Conservation (phyloP, 2,113 vertebrate species). For the Pao palembangensis region DNA sequence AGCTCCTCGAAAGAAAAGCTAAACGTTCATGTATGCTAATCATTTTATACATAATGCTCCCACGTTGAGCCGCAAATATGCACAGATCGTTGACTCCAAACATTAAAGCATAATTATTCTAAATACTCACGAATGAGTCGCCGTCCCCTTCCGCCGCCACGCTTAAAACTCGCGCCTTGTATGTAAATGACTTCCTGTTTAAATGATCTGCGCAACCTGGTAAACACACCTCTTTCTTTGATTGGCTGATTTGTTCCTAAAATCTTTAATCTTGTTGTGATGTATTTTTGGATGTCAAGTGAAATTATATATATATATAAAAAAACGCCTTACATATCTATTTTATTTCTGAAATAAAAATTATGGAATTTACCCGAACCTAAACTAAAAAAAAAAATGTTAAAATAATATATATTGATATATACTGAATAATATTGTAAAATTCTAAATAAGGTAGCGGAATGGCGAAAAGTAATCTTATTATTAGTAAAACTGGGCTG, state of each 20-base stretch:
- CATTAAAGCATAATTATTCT: not conserved
- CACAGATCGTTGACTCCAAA: too few relatives aligned
- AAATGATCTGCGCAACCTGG: slow-evolving; percentile 35
- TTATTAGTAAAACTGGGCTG: slow-evolving; percentile 38
- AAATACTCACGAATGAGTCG: slow-evolving; percentile 45
- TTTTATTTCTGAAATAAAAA: not conserved
- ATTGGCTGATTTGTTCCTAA: slow-evolving; percentile 31
- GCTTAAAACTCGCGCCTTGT: slow-evolving; percentile 40
- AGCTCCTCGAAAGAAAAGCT: too few relatives aligned
- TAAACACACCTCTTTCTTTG: not conserved
- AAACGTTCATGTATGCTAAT: too few relatives aligned
- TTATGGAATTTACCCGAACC: not conserved
- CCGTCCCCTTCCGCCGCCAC: not conserved
- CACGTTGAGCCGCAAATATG: not conserved
- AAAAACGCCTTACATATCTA: too few relatives aligned
- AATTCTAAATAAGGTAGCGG: too few relatives aligned
- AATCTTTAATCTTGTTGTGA: slow-evolving; percentile 13
- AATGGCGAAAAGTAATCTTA: not conserved
- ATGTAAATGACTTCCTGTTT: slow-evolving; percentile 57
- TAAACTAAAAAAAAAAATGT: not conserved
- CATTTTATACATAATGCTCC: too few relatives aligned
- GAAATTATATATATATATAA: not conserved
- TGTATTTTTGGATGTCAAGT: slow-evolving; percentile 13
- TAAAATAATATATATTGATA: not conserved
- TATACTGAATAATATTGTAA: too few relatives aligned